These are phyloP conservation scores for Iselma pallidipennis DNA, from an alignment of 2,888 invertebrate species.

Conservation along the genomic window DNA sequence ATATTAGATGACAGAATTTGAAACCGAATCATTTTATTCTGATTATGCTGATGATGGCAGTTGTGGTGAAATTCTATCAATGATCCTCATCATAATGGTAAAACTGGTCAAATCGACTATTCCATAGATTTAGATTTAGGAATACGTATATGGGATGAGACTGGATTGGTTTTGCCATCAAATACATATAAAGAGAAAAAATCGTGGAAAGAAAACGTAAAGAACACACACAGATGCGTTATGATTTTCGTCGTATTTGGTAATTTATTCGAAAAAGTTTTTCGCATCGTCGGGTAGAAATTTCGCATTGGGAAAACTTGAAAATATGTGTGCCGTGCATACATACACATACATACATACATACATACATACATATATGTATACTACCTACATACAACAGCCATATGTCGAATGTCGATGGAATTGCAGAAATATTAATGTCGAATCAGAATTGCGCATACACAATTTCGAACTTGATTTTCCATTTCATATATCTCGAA, in stretches of 20 bases:
- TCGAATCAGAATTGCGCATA: constrained; percentile 28
- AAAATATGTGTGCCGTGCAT: constrained; percentile 21
- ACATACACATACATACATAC: neutral
- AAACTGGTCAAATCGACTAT: neutral
- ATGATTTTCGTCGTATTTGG: constrained; percentile 26
- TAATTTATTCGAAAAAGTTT: constrained; percentile 41
- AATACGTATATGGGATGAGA: too few relatives aligned
- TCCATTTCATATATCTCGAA: neutral
- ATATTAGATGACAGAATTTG: too few relatives aligned
- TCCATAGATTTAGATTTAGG: neutral
- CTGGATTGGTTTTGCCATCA: neutral
- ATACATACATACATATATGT: neutral
- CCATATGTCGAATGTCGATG: constrained; percentile 19
- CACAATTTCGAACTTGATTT: constrained; percentile 12
- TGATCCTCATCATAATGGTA: neutral
- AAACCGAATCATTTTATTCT: neutral
- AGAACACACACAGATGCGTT: constrained; percentile 27
- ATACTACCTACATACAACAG: neutral
- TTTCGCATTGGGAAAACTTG: constrained; percentile 36
- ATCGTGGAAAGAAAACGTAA: neutral
- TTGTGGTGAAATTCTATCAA: neutral
- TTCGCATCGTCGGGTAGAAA: constrained; percentile 36
- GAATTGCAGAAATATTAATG: constrained; percentile 28
- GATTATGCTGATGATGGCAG: neutral
- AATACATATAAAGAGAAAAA: neutral